Evolutionary conservation across 1,140 invertebrate species (phyloP).

Genomic region (Caenorhabditis tropicalis): DNA sequence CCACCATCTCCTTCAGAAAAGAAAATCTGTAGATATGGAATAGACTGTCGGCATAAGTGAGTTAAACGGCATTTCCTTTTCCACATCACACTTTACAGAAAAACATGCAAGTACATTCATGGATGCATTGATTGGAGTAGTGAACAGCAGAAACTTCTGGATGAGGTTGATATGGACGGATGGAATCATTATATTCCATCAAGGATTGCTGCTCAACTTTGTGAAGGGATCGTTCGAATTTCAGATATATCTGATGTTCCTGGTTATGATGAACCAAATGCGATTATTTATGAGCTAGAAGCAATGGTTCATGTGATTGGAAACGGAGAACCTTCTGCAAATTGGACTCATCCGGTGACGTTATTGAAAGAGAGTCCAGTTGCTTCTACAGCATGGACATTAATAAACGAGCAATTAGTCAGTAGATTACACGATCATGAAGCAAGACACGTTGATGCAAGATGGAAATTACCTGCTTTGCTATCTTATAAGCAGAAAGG

Average conservation of each 20-base stretch:
- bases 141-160: constrained; percentile 3
- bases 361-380: constrained; percentile 9
- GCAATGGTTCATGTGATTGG: not conserved
- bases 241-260: constrained; percentile 2
- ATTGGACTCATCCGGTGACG: constrained; percentile 14
- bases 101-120: not conserved
- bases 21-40: not conserved
- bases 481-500: not conserved
- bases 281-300: not conserved
- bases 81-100: no score
- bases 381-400: not conserved
- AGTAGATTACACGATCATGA: constrained; percentile 7
- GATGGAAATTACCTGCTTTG: constrained; percentile 30
- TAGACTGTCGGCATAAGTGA: not conserved
- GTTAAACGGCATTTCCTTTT: no score
- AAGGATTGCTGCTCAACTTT: not conserved
- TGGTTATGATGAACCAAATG: not conserved
- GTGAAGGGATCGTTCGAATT: constrained; percentile 8
- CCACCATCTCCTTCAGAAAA: not conserved
- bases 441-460: constrained; percentile 3
- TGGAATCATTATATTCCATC: constrained; percentile 11
- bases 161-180: not conserved
- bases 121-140: not conserved
- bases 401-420: constrained; percentile 10
- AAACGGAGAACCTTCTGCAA: not conserved